A percentile compares a stretch with the other conserved stretches of the same genome.
Evolutionary conservation across 2,797 vertebrate genomes (phyloP).

Genomic region (Phaenicophaeus curvirostris): DNA sequence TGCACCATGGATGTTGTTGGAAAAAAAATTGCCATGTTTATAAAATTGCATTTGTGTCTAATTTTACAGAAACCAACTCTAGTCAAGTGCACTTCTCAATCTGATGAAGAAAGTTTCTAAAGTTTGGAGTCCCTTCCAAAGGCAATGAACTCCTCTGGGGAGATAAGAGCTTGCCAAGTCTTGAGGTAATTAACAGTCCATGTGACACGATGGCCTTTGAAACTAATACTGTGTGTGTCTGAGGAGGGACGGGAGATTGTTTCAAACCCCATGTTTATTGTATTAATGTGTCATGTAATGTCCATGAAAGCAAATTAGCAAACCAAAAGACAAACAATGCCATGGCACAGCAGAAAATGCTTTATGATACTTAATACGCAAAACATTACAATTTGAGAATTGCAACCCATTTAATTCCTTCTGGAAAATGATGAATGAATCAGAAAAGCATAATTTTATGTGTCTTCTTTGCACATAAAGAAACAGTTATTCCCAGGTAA

Average conservation of each 20-base stretch:
- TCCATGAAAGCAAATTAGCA: neutral
- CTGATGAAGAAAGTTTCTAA: neutral
- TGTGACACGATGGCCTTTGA: neutral
- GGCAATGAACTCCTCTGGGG: neutral
- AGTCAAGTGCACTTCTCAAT: neutral
- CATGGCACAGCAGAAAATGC: neutral
- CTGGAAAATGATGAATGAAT: neutral
- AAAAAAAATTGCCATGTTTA: accelerated
- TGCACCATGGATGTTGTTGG: neutral
- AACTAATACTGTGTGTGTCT: neutral
- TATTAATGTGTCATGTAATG: neutral
- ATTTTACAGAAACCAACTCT: neutral
- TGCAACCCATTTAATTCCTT: neutral
- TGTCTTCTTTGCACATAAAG: neutral
- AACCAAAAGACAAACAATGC: neutral
- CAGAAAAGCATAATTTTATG: neutral
- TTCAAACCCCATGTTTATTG: neutral
- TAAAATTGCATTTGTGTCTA: neutral
- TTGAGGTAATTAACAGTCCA: neutral
- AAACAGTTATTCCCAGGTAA: neutral
- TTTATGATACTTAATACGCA: neutral
- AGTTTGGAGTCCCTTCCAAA: neutral
- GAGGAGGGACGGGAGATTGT: neutral
- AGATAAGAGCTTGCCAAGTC: neutral
- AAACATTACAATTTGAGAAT: neutral